Evolutionary conservation across 2,888 invertebrate species (phyloP).

Genomic region (Drosophila austrosaltans): DNA sequence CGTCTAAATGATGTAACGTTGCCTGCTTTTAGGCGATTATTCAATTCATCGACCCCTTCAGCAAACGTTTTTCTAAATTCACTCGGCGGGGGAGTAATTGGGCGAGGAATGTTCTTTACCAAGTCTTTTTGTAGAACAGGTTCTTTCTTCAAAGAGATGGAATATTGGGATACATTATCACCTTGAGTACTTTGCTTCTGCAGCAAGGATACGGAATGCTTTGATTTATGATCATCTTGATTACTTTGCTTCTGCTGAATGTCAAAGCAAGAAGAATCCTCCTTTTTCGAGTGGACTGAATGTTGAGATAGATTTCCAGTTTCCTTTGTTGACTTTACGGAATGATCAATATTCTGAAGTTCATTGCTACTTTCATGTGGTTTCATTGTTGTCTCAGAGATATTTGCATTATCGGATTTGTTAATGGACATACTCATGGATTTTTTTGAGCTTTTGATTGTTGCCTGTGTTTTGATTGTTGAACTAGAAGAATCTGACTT

Average conservation of each 20-base stretch:
- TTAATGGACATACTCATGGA: not conserved
- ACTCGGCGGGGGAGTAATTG: too few relatives aligned
- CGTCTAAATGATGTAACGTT: conserved; percentile 53
- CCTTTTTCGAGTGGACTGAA: not conserved
- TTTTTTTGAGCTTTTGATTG: not conserved
- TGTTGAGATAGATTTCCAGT: not conserved
- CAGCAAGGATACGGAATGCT: not conserved
- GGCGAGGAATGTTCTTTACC: not conserved
- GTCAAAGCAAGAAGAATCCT: not conserved
- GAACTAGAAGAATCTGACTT: not conserved
- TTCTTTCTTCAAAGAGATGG: conserved; percentile 3
- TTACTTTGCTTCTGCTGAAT: not conserved
- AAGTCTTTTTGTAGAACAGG: not conserved
- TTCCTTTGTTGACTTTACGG: not conserved
- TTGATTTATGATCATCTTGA: not conserved
- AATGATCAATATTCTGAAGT: not conserved
- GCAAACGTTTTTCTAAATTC: conserved; percentile 5
- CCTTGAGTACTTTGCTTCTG: conserved; percentile 4
- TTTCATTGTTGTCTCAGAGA: not conserved
- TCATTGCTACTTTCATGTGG: not conserved
- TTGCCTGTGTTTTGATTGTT: not conserved
- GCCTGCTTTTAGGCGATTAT: conserved; percentile 58
- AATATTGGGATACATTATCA: not conserved
- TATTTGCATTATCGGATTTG: not conserved
- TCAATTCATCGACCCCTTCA: conserved; percentile 41